Percentiles rank a stretch among this genome's conserved stretches.
Conservation (phyloP, 2,888 invertebrate species). For the Nineta flava region DNA sequence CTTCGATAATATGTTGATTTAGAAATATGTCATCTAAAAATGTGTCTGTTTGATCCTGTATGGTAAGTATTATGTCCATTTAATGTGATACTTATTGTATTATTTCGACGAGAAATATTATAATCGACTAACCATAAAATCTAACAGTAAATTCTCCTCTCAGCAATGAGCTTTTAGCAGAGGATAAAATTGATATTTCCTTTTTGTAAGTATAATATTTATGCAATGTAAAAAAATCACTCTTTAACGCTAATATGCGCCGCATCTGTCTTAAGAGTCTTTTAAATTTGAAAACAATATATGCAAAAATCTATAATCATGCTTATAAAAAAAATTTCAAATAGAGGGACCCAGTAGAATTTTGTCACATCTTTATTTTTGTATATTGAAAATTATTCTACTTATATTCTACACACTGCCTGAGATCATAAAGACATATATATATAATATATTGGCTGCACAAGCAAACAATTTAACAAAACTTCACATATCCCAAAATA, state of each 20-base stretch:
- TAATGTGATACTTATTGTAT: neutral
- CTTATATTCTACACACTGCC: neutral
- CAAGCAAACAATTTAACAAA: neutral
- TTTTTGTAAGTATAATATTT: neutral
- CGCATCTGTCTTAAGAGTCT: too few species aligned
- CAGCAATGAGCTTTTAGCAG: too few species aligned
- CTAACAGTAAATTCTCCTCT: too few species aligned
- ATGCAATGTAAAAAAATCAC: neutral
- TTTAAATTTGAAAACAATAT: too few species aligned
- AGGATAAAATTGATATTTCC: neutral
- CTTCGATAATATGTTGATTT: too few species aligned
- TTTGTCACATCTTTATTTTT: slow-evolving; percentile 2
- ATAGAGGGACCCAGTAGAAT: slow-evolving; percentile 3
- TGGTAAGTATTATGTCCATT: neutral
- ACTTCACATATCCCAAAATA: neutral
- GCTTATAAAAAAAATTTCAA: neutral
- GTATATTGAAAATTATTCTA: neutral
- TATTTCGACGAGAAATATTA: too few species aligned
- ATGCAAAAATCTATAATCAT: neutral
- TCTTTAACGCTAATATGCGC: too few species aligned
- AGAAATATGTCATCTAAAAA: neutral
- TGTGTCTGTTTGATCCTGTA: neutral
- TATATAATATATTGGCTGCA: neutral
- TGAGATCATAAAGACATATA: neutral
- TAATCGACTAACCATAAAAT: too few species aligned